Evolutionary conservation across 2,888 invertebrate genomes (phyloP).

Genomic region (Zonitis immaculata): DNA sequence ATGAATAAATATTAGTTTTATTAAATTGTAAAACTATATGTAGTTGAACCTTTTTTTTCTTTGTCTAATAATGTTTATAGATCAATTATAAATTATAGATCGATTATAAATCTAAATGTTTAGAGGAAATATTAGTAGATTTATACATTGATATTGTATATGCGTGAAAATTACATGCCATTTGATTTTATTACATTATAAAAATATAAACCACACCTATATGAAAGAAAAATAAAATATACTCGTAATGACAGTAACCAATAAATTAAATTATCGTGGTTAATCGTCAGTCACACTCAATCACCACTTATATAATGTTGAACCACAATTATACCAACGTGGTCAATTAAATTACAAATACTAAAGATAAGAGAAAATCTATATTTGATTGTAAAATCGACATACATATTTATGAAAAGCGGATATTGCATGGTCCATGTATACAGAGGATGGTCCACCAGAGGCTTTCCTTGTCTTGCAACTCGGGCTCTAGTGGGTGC

Average conservation of each 20-base stretch:
- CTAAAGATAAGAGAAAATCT: too few species aligned
- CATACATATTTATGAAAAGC: too few species aligned
- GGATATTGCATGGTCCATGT: too few species aligned
- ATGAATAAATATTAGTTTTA: conserved; percentile 7
- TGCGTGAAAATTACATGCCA: neutral
- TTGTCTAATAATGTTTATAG: neutral
- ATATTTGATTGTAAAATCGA: too few species aligned
- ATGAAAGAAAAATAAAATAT: neutral
- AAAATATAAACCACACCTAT: neutral
- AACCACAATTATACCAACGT: neutral
- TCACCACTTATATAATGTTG: neutral
- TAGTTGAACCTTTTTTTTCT: neutral
- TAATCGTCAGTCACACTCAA: neutral
- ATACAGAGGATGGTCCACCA: too few species aligned
- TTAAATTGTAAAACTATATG: neutral
- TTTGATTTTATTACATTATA: neutral
- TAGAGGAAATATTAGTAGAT: neutral
- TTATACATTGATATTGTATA: too few species aligned
- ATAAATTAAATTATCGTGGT: neutral
- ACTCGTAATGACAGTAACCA: neutral
- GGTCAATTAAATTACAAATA: too few species aligned
- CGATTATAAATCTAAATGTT: neutral
- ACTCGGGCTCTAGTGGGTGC: too few species aligned
- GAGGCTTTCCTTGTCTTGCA: too few species aligned
- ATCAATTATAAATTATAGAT: neutral